Conservation (phyloP, 1,140 invertebrate genomes). For the Dreissena polymorpha region DNA sequence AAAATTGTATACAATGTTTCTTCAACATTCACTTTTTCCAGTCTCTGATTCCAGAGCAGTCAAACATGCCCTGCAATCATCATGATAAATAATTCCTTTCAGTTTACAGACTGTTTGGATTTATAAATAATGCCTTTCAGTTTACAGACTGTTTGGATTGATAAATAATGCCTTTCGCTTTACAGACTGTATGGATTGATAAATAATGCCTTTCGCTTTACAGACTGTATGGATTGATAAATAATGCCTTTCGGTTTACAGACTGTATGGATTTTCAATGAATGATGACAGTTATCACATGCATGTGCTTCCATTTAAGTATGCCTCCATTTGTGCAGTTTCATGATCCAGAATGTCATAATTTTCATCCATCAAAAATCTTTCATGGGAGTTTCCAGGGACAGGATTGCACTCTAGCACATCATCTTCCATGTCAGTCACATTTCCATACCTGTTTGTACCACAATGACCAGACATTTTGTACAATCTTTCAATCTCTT, state of each 20-base stretch:
- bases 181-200: too few species aligned
- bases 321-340: conserved; percentile 11
- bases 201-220: too few species aligned
- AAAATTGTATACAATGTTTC: background rate
- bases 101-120: too few species aligned
- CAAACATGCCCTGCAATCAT: conserved; percentile 36
- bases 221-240: too few species aligned
- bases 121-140: too few species aligned
- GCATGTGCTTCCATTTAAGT: conserved; percentile 31
- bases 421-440: conserved; percentile 10
- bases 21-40: conserved; percentile 6
- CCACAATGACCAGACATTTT: conserved; percentile 22
- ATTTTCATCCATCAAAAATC: background rate
- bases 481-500: conserved; percentile 43
- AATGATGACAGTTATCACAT: conserved; percentile 40
- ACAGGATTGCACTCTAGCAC: background rate
- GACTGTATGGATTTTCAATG: background rate
- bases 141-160: too few species aligned
- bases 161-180: background rate
- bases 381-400: background rate
- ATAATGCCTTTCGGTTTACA: too few species aligned
- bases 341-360: conserved; percentile 1
- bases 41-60: conserved; percentile 25
- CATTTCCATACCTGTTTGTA: background rate
- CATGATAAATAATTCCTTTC: conserved; percentile 9